Evolutionary conservation across 1,140 invertebrate genomes (phyloP).

Genomic region (Leptoteleia sp.): DNA sequence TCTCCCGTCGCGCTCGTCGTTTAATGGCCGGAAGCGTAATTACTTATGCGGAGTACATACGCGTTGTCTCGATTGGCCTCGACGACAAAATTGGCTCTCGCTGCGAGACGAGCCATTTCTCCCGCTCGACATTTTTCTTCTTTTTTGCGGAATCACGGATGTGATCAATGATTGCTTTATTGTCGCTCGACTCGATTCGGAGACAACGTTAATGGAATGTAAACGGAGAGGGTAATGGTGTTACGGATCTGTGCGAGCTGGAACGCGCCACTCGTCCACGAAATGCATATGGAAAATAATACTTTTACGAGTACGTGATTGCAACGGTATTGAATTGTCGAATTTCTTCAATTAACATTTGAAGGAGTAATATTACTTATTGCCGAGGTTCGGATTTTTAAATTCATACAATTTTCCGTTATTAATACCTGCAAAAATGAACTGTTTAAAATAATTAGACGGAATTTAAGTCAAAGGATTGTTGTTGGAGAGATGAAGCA

Average conservation of each 20-base stretch:
- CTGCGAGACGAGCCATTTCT: slow-evolving; percentile 14
- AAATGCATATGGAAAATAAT: not conserved
- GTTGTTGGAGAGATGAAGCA: too few species aligned
- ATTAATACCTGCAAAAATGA: too few species aligned
- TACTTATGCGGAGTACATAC: slow-evolving; percentile 71
- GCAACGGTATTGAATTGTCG: too few species aligned
- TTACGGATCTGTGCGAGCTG: slow-evolving; percentile 6
- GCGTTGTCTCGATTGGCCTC: slow-evolving; percentile 53
- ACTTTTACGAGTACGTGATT: too few species aligned
- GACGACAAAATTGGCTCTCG: slow-evolving; percentile 55
- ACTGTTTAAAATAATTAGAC: too few species aligned
- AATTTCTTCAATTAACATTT: too few species aligned
- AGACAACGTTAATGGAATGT: slow-evolving; percentile 45
- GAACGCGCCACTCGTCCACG: not conserved
- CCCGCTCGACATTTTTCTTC: slow-evolving; percentile 22
- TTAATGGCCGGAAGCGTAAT: slow-evolving; percentile 77
- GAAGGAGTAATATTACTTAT: too few species aligned
- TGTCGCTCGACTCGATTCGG: slow-evolving; percentile 50
- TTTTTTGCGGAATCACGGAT: slow-evolving; percentile 48
- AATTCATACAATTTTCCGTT: too few species aligned
- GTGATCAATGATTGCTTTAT: slow-evolving; percentile 58
- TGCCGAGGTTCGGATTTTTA: too few species aligned
- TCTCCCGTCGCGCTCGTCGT: slow-evolving; percentile 61
- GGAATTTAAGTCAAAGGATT: too few species aligned
- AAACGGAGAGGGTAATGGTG: slow-evolving; percentile 13